Evolutionary conservation across 2,113 vertebrate genomes (phyloP).

Genomic region (Chauna torquata): DNA sequence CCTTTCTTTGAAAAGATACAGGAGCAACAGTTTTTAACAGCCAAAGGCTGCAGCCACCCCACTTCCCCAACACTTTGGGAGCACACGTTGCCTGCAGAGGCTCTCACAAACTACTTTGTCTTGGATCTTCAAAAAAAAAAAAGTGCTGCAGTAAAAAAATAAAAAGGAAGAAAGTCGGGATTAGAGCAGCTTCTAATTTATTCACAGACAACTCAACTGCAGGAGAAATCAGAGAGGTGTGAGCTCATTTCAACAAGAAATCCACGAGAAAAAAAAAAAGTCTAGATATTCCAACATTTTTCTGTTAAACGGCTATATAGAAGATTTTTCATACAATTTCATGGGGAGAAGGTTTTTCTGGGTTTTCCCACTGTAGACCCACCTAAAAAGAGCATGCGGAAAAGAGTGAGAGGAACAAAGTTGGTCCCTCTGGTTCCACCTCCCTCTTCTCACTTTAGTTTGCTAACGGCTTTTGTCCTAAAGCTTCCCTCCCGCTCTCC

Average conservation of each 20-base stretch:
- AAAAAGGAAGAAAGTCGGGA: accelerated
- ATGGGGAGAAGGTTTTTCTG: background rate
- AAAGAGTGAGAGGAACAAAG: background rate
- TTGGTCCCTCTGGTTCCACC: background rate
- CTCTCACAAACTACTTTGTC: background rate
- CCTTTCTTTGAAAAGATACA: background rate
- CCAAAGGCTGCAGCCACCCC: background rate
- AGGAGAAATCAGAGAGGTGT: background rate
- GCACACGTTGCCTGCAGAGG: background rate
- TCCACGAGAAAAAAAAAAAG: background rate
- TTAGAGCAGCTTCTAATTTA: background rate
- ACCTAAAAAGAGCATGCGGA: background rate
- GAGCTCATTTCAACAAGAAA: background rate
- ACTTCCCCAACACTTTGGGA: background rate
- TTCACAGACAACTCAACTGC: background rate
- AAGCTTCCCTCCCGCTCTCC: background rate
- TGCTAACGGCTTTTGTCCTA: background rate
- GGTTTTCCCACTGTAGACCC: background rate
- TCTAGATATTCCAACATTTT: background rate
- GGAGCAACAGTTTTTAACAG: background rate
- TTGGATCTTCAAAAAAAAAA: background rate
- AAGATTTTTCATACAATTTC: background rate
- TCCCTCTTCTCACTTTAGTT: background rate
- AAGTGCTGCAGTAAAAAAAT: background rate
- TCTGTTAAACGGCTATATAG: background rate